These are phyloP conservation scores for Selenia dentaria DNA, from an alignment of 2,888 invertebrate genomes.

Conservation along the genomic window DNA sequence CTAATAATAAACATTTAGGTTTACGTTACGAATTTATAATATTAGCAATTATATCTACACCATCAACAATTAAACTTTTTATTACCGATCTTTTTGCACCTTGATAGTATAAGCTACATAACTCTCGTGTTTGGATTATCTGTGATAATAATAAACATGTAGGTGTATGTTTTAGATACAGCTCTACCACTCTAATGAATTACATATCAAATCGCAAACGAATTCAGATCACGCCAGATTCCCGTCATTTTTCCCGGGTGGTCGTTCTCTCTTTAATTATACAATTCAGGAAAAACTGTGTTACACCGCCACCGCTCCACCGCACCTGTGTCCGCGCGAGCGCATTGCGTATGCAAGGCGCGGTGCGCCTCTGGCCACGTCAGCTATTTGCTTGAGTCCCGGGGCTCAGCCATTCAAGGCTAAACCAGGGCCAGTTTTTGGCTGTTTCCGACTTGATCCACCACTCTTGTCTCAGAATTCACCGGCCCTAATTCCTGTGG, in stretches of 20 bases:
- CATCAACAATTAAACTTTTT: too few relatives aligned
- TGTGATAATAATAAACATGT: too few relatives aligned
- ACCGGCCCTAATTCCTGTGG: conserved; percentile 32
- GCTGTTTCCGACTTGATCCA: conserved; percentile 74
- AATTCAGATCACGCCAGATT: conserved; percentile 3
- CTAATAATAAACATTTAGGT: too few relatives aligned
- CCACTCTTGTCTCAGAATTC: conserved; percentile 37
- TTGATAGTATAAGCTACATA: too few relatives aligned
- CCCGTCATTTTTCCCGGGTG: conserved; percentile 22
- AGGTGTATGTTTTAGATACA: too few relatives aligned
- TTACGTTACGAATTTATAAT: too few relatives aligned
- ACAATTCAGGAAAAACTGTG: conserved; percentile 28
- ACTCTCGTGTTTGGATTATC: too few relatives aligned
- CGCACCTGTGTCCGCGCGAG: conserved; percentile 39
- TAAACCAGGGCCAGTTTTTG: conserved; percentile 82
- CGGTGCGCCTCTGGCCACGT: conserved; percentile 79
- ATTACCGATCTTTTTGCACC: too few relatives aligned
- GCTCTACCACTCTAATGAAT: too few relatives aligned
- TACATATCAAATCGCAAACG: too few relatives aligned
- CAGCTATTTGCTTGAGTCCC: conserved; percentile 83
- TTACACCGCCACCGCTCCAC: conserved; percentile 41
- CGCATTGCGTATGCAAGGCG: conserved; percentile 82
- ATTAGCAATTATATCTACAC: too few relatives aligned
- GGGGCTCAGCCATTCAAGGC: conserved; percentile 84
- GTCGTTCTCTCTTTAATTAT: conserved; percentile 25